Conservation (phyloP, 1,140 invertebrate species). For the Bombus superbus region DNA sequence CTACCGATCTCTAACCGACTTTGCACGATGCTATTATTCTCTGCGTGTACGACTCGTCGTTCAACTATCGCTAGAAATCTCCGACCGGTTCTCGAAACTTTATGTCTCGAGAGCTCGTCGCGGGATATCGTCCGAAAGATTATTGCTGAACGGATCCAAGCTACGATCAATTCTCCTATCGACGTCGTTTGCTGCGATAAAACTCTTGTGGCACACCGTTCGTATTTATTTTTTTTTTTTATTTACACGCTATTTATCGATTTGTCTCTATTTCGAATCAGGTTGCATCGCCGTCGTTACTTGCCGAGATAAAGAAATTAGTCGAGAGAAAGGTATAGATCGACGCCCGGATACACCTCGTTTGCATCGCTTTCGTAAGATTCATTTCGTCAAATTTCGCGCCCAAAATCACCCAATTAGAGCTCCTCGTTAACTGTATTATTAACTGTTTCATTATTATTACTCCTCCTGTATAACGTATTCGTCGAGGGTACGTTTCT, state of each 20-base stretch:
- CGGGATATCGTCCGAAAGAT: background rate
- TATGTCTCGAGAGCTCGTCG: no score
- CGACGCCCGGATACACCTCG: background rate
- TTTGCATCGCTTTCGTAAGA: background rate
- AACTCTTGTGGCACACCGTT: background rate
- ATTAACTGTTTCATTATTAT: no score
- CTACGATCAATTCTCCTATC: background rate
- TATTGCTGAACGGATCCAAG: background rate
- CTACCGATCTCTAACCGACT: background rate
- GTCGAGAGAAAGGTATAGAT: background rate
- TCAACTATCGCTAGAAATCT: background rate
- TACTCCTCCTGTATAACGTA: no score
- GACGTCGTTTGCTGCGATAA: background rate
- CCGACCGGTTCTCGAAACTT: background rate
- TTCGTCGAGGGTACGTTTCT: no score
- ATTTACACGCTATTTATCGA: background rate
- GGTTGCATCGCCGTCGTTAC: background rate
- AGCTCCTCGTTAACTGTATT: background rate
- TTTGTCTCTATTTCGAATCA: background rate
- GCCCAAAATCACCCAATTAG: no score
- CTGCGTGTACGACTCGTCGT: background rate
- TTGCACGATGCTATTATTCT: background rate
- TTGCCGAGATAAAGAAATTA: background rate
- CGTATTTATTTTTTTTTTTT: constrained; percentile 8
- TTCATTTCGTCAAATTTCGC: background rate